Base-by-base conservation (phyloP, 2,888 invertebrate genomes). In the Oeneis ivallda region DNA sequence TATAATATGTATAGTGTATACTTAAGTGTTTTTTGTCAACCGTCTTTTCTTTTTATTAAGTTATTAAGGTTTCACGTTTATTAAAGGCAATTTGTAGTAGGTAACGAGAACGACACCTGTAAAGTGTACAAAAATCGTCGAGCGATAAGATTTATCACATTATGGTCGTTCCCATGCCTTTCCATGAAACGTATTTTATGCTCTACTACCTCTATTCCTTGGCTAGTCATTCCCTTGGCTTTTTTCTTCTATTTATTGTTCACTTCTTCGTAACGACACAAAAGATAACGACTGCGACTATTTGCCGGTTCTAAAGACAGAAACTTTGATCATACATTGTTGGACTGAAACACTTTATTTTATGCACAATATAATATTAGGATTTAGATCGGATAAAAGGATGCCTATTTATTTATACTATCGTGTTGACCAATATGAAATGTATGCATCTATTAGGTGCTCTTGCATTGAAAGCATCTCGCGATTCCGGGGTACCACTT, bases 171-270 rank as follows among this genome's bases (percentile, higher is more conserved):
- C 43, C 57, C 52, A 59, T 64, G 41, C 58, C 64, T 63, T 67
- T 63, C 65, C 61, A 54, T 67, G 64, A 65, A 67, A 63, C 62
- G 60, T 53, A 62, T 53, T 65, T 65, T 57, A 67, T 67, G 65
- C 63, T 70, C 58, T 56, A 53, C 65, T 62, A 62, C 54, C 64
- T 65, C 65, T 67, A 66, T 62, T 65, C 63, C 65, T 68, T 65
- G 63, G 50, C 58, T 64, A 65, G 65, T 54, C 58, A 66, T 58
- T 52, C 62, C 65, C 61, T 61, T 67, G 58, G 26, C 47, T 59
- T 49, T 64, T 68, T 65, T 62, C 41, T 58, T 63, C 15, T 47
- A 49, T 49, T 61, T 69, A 60, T 65, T 65, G 62, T 60, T 60
- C 43, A 50, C 45, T 52, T 60, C 65, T 69, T 70, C 59, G 59